phyloP scores from a whole-genome alignment of 2,797 vertebrate genomes.

The Enteromius treurensis region DNA sequence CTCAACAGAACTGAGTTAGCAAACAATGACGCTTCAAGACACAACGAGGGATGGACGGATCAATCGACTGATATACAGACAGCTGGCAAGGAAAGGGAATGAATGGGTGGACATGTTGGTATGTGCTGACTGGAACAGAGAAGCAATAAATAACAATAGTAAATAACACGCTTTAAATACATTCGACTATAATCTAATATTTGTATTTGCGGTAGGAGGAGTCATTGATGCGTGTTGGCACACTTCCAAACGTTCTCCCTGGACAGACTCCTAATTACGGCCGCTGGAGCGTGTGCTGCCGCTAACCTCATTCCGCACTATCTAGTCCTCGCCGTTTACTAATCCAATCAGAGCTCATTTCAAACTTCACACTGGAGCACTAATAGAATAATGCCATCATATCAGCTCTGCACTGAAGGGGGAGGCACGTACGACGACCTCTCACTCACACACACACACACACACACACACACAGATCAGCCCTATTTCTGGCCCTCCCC shows the following conservation, averaged over 20 bases:
- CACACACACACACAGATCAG: constrained; percentile 45
- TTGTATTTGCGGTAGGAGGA: constrained; percentile 45
- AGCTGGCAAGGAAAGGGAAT: background rate
- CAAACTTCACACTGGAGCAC: constrained; percentile 70
- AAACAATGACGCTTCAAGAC: constrained; percentile 66
- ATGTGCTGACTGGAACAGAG: background rate
- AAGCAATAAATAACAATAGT: constrained; percentile 50
- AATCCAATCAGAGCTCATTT: constrained; percentile 68
- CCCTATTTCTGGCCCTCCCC: constrained; percentile 54
- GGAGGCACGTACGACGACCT: constrained; percentile 55
- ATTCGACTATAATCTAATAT: constrained; percentile 3
- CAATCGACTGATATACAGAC: background rate
- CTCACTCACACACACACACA: constrained; percentile 17
- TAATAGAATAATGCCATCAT: constrained; percentile 68
- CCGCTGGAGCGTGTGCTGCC: constrained; percentile 61
- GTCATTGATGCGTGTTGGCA: constrained; percentile 58
- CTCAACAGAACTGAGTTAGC: constrained; percentile 73
- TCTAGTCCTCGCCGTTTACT: constrained; percentile 70
- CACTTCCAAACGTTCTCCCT: constrained; percentile 61
- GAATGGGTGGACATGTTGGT: background rate
- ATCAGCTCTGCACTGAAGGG: constrained; percentile 59
- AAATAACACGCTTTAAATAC: constrained; percentile 40
- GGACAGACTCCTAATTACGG: constrained; percentile 65
- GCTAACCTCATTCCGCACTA: constrained; percentile 68
- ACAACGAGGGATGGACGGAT: constrained; percentile 4